Evolutionary conservation across 2,797 vertebrate genomes (phyloP), one percentile per base, ranked within the genome.

Genomic region (Dendrocincla fuliginosa): DNA sequence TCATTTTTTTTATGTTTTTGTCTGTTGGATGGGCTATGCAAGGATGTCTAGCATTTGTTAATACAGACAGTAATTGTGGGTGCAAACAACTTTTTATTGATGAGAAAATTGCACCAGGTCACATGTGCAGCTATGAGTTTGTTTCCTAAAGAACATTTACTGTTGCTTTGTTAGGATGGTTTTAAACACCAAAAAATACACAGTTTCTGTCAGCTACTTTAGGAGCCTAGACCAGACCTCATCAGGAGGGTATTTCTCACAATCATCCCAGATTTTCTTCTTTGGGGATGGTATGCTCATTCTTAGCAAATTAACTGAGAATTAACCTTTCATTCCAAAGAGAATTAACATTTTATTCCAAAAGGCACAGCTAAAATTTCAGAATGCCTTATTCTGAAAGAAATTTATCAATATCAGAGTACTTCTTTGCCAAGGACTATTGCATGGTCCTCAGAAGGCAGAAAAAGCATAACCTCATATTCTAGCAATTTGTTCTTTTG

Each of bases 191-290:
- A 64, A 28, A 60, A 64, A 33, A n/a, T 2, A 12, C 0, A 10
- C 6, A 39, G 4, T 37, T 84, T 55, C 18, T 33, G 11, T 32
- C 14, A 25, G 2, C 42, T 70, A 56, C 5, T 11, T 47, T 78
- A 23, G 22, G 2, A 78, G 1, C 6, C 11, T 69, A 55, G 50
- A 27, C 30, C 16, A 64, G 6, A 33, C 13, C 9, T 57, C 5
- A 30, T 30, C 2, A 56, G n/a, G 15, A 68, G 9, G 11, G 23
- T 0, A 0, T n/a, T 68, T 60, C 24, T 70, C 23, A n/a, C 18
- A 56, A 1, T 59, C 39, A 25, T 50, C 37, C n/a, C 71, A 16
- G 8, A 6, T 75, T 71, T 88, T 69, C 30, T 44, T 79, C 11
- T 75, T 79, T 63, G 27, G 7, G 2, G 2, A 23, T 47, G 10